Conservation (phyloP, 2,797 vertebrate genomes). For the Helarctos malayanus region DNA sequence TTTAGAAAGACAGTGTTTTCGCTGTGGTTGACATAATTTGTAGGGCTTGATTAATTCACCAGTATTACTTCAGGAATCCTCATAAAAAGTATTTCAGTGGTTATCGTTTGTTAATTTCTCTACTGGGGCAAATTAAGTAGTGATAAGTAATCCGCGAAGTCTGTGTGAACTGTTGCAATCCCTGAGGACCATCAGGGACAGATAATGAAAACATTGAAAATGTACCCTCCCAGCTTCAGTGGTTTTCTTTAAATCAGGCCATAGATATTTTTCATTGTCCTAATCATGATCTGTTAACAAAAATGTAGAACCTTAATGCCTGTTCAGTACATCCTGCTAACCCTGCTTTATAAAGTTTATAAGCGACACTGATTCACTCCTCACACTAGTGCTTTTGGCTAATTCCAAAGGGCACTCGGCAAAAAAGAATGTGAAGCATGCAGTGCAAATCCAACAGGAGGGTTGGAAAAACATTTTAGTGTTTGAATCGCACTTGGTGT, state of each 20-base stretch:
- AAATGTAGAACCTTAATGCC: not conserved
- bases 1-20: conserved; percentile 54
- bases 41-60: conserved; percentile 62
- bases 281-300: not conserved
- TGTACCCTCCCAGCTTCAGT: not conserved
- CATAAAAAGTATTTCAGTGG: conserved; percentile 47
- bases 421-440: not conserved
- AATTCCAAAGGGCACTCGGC: not conserved
- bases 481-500: rapidly evolving
- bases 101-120: conserved; percentile 68
- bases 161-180: not conserved
- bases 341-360: not conserved
- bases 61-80: conserved; percentile 59
- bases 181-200: not conserved
- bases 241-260: not conserved
- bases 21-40: conserved; percentile 59
- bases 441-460: not conserved
- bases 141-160: conserved; percentile 39
- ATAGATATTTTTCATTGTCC: not conserved
- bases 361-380: not conserved
- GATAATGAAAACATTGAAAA: conserved; percentile 26
- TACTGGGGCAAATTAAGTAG: conserved; percentile 62
- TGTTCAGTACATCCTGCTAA: not conserved
- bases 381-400: not conserved
- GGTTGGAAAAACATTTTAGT: not conserved